Conservation (phyloP, 2,888 invertebrate species). For the Camponotus fellah region DNA sequence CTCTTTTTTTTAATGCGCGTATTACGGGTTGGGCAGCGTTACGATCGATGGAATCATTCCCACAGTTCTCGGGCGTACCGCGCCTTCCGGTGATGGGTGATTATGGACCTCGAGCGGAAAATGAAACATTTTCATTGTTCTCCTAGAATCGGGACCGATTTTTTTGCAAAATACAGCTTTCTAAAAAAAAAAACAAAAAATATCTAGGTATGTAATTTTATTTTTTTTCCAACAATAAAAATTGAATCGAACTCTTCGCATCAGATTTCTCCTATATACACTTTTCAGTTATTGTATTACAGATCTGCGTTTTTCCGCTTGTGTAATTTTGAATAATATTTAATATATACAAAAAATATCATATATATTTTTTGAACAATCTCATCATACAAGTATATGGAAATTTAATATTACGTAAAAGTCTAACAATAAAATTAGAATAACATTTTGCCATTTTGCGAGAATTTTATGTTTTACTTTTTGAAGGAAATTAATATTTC, state of each 20-base stretch:
- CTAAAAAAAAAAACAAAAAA: neutral
- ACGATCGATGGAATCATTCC: slow-evolving; percentile 65
- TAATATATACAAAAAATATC: neutral
- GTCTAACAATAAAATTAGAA: too few relatives aligned
- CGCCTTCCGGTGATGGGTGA: slow-evolving; percentile 54
- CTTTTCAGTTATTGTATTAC: neutral
- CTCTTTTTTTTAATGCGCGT: slow-evolving; percentile 54
- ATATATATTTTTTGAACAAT: too few relatives aligned
- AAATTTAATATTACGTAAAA: too few relatives aligned
- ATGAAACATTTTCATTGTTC: slow-evolving; percentile 24
- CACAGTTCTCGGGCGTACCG: slow-evolving; percentile 61
- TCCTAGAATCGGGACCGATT: slow-evolving; percentile 9
- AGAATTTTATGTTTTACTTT: neutral
- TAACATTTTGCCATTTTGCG: neutral
- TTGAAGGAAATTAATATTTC: neutral
- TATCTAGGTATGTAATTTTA: neutral
- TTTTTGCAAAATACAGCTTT: neutral
- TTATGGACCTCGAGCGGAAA: slow-evolving; percentile 40
- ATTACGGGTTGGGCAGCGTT: slow-evolving; percentile 47
- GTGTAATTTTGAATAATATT: neutral
- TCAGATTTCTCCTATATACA: neutral
- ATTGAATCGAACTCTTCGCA: neutral
- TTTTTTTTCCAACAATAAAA: neutral
- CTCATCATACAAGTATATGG: too few relatives aligned
- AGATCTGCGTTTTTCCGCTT: neutral